Conservation (phyloP, 2,113 vertebrate genomes). For the Desmodus rotundus region DNA sequence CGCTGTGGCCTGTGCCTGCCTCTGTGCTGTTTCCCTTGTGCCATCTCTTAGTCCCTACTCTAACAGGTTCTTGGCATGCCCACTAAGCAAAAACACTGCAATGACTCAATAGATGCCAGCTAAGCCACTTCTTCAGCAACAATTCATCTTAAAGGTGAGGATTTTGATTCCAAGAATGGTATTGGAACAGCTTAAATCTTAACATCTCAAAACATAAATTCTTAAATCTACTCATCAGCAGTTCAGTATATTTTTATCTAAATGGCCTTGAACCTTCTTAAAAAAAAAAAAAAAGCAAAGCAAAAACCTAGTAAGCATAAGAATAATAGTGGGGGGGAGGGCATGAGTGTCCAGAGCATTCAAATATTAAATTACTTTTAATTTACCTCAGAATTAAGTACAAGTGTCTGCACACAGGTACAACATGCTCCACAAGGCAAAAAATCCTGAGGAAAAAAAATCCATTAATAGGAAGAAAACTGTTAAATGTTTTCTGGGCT, state of each 20-base stretch:
- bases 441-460: neutral
- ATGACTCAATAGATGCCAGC: neutral
- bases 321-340: neutral
- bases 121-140: neutral
- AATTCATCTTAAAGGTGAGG: neutral
- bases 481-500: neutral
- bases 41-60: neutral
- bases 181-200: neutral
- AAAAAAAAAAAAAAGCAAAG: neutral
- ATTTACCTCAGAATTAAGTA: conserved; percentile 37
- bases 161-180: neutral
- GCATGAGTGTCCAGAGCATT: neutral
- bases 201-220: neutral
- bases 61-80: neutral
- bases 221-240: neutral
- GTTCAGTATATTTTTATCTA: neutral
- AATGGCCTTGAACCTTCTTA: neutral
- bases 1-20: too few species aligned
- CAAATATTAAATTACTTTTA: conserved; percentile 37
- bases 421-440: neutral
- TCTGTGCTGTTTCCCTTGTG: neutral
- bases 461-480: neutral
- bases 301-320: neutral
- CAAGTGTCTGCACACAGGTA: neutral
- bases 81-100: neutral